These are phyloP conservation scores for Leucophenga maculata DNA, from an alignment of 2,888 invertebrate species.

Conservation along the genomic window DNA sequence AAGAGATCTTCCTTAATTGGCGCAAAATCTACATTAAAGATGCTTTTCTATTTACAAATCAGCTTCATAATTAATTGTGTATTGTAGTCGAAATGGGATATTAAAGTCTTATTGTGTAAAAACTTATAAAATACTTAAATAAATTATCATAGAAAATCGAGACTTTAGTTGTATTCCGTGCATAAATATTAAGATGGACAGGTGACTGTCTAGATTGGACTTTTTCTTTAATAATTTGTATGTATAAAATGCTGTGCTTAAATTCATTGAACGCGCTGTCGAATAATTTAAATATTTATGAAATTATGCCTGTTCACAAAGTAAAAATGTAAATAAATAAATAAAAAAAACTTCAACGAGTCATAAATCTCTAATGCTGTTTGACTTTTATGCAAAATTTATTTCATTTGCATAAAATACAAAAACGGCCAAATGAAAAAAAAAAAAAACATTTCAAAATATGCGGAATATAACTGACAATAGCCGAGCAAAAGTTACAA, in stretches of 20 bases:
- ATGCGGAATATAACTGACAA: constrained; percentile 53
- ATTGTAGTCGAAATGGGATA: too few relatives aligned
- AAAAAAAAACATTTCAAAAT: too few relatives aligned
- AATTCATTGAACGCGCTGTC: constrained; percentile 24
- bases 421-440: too few relatives aligned
- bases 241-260: constrained; percentile 30
- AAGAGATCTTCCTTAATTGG: too few relatives aligned
- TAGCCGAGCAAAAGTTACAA: constrained; percentile 49
- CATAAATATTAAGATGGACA: too few relatives aligned
- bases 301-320: constrained; percentile 10
- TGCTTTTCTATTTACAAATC: too few relatives aligned
- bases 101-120: too few relatives aligned
- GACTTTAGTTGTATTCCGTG: too few relatives aligned
- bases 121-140: too few relatives aligned
- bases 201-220: not conserved
- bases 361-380: constrained; percentile 66
- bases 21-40: too few relatives aligned
- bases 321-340: constrained; percentile 61
- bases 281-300: constrained; percentile 15
- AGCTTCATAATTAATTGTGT: too few relatives aligned
- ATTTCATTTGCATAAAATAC: constrained; percentile 66
- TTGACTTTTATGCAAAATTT: constrained; percentile 66
- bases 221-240: constrained; percentile 31
- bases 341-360: constrained; percentile 67
- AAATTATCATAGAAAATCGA: too few relatives aligned